phyloP scores from a whole-genome alignment of 1,140 invertebrate species.

The Pollicipes pollicipes region DNA sequence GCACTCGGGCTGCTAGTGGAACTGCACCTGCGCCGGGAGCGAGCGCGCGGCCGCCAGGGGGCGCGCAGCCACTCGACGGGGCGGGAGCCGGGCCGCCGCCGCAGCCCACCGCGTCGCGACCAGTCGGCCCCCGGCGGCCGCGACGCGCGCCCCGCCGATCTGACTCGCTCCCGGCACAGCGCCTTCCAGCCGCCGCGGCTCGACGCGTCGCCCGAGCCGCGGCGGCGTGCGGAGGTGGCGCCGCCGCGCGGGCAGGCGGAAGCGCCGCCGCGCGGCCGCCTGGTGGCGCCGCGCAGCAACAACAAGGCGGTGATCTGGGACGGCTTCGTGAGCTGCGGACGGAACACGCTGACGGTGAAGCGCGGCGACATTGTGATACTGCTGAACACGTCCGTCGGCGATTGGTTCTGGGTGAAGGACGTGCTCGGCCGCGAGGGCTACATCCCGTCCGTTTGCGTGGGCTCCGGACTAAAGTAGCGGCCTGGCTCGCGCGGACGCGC shows the following conservation, averaged over 20 bases:
- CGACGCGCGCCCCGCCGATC: too few species aligned
- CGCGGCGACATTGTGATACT: conserved; percentile 55
- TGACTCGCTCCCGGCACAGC: not conserved
- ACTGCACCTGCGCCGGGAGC: not conserved
- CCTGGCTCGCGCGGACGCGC: too few species aligned
- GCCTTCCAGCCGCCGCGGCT: not conserved
- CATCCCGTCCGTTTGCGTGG: conserved; percentile 39
- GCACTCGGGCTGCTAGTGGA: conserved; percentile 6
- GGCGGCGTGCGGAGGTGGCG: not conserved
- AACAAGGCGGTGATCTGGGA: conserved; percentile 33
- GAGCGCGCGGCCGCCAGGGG: not conserved
- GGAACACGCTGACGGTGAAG: conserved; percentile 39
- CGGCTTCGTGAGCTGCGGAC: conserved; percentile 38
- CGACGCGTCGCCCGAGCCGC: too few species aligned
- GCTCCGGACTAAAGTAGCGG: not conserved
- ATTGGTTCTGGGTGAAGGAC: conserved; percentile 54
- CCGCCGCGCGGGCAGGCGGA: not conserved
- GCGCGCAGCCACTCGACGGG: too few species aligned
- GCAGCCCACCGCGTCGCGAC: too few species aligned
- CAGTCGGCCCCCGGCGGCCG: too few species aligned
- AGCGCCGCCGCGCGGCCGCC: conserved; percentile 20
- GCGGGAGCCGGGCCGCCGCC: too few species aligned
- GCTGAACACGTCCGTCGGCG: conserved; percentile 31
- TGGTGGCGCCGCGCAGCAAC: not conserved
- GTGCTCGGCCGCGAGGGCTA: conserved; percentile 49